Percentiles rank a stretch among this genome's conserved stretches.
Conservation (phyloP, 2,797 vertebrate species). For the Rallus crepitans region DNA sequence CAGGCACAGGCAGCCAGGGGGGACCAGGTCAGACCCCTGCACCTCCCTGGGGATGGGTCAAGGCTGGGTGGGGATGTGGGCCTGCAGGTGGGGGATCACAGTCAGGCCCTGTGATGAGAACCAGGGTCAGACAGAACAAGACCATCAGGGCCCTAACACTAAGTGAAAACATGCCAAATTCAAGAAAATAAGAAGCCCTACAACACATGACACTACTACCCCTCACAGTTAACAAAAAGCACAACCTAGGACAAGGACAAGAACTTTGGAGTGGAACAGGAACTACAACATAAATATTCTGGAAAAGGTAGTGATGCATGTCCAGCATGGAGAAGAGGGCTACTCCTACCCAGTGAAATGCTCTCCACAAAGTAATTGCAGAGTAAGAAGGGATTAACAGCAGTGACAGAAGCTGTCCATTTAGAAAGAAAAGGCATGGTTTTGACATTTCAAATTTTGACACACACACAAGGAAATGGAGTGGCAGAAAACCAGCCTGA, state of each 20-base stretch:
- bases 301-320: neutral
- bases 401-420: neutral
- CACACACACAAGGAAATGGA: neutral
- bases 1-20: neutral
- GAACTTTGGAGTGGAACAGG: neutral
- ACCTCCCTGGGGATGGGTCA: accelerated
- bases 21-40: neutral
- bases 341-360: neutral
- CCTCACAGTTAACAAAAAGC: neutral
- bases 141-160: too few species aligned
- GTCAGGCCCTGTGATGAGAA: neutral
- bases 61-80: neutral
- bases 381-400: neutral
- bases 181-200: neutral
- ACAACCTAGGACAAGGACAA: neutral
- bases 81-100: neutral
- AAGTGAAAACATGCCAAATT: neutral
- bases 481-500: neutral
- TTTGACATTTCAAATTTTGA: neutral
- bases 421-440: neutral
- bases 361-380: neutral
- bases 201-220: neutral
- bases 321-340: neutral
- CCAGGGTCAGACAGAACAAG: neutral
- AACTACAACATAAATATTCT: neutral